These are phyloP conservation scores for Nomada goodeniana DNA, from an alignment of 2,888 invertebrate species.

Conservation along the genomic window DNA sequence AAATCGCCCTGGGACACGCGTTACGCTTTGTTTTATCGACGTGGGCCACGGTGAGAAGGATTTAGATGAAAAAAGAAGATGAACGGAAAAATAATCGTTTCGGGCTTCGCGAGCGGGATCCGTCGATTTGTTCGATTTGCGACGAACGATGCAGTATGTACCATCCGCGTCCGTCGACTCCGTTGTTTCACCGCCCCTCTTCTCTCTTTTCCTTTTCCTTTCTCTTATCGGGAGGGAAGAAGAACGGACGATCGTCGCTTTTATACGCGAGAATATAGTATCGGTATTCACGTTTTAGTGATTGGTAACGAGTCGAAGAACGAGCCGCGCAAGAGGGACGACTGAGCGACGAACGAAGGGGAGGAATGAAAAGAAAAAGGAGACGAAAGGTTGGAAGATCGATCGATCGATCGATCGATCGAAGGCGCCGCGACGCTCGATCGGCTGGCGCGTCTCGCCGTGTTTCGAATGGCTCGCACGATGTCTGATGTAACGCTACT, in stretches of 20 bases:
- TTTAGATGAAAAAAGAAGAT: neutral
- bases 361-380: neutral
- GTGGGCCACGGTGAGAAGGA: constrained; percentile 23
- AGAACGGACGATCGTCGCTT: neutral
- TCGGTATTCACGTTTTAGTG: constrained; percentile 77
- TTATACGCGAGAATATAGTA: neutral
- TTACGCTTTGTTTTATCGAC: constrained; percentile 26
- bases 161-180: neutral
- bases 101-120: constrained; percentile 24
- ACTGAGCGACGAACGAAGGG: constrained; percentile 16
- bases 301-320: constrained; percentile 58
- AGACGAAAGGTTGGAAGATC: neutral
- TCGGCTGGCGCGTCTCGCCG: constrained; percentile 50
- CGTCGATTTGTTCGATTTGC: constrained; percentile 29
- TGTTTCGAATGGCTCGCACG: constrained; percentile 73
- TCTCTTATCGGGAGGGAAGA: neutral
- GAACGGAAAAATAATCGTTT: neutral
- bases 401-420: constrained; percentile 42
- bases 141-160: neutral
- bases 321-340: neutral
- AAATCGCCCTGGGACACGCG: constrained; percentile 60
- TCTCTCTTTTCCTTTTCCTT: neutral
- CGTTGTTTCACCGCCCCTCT: neutral
- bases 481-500: constrained; percentile 78
- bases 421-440: constrained; percentile 29